Base-by-base conservation (phyloP, 2,888 invertebrate species). In the Tipula lateralis region DNA sequence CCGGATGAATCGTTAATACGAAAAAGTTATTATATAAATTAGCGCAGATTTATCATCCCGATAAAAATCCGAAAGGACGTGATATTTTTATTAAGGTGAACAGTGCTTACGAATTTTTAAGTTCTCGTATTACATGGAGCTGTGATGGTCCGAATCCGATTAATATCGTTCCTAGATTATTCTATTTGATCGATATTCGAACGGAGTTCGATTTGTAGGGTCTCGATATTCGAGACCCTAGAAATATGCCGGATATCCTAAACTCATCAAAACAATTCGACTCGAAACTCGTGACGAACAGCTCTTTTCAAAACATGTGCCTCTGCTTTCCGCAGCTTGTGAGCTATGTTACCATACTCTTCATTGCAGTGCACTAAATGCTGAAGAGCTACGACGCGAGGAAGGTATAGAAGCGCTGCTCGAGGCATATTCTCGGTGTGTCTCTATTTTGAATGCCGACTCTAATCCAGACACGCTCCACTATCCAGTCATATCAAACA, bases 211-310 rank as follows among this genome's bases (percentile, higher is more conserved):
- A n/a, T n/a, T n/a, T n/a, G n/a, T n/a, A n/a, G n/a, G n/a, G n/a
- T n/a, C n/a, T n/a, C n/a, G n/a, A n/a, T n/a, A n/a, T n/a, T n/a
- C n/a, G n/a, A n/a, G n/a, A 84, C 98, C 98, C 0, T 99, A 99
- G 91, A 99, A 99, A 90, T 99, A 99, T 91, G 98, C 99, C 85
- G 99, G 99, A 12, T 99, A 99, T 91, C 97, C 98, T 0, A 98
- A 98, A 91, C 92, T 99, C 29, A 96, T 99, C 84, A 96, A 97
- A 90, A 99, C 99, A 1, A 98, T 99, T 86, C 93, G 95, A 86
- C 91, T 98, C 89, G 99, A 99, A 91, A 97, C 98, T 0, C 94
- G 94, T 84, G 99, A 99, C 88, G 97, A 98, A 85, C 93, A 95
- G 87, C 91, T 99, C 87, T 99, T 99, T 91, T 96, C 95, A 2